These are phyloP conservation scores for Steinernema feltiae DNA, from an alignment of 1,140 invertebrate species.

Conservation along the genomic window DNA sequence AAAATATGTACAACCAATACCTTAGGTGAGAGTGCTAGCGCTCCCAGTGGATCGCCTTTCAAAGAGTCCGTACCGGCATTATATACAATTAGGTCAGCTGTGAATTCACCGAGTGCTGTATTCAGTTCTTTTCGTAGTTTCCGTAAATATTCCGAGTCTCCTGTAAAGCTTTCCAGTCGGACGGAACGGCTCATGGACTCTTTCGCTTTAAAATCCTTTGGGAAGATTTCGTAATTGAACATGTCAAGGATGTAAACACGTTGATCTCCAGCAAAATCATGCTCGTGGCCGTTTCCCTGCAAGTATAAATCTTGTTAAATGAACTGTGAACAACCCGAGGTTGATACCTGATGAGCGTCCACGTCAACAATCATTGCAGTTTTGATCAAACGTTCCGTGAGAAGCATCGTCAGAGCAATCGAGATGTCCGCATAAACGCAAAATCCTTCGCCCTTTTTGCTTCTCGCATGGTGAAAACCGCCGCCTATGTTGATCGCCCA, in stretches of 20 bases:
- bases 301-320: slow-evolving; percentile 11
- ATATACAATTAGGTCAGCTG: slow-evolving; percentile 74
- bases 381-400: slow-evolving; percentile 63
- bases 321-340: slow-evolving; percentile 5
- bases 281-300: slow-evolving; percentile 77
- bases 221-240: slow-evolving; percentile 76
- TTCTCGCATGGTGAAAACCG: slow-evolving; percentile 67
- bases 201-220: slow-evolving; percentile 71
- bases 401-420: slow-evolving; percentile 68
- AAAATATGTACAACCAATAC: slow-evolving; percentile 51
- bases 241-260: slow-evolving; percentile 77
- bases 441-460: slow-evolving; percentile 70
- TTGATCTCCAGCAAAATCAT: slow-evolving; percentile 69
- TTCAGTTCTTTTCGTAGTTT: slow-evolving; percentile 66
- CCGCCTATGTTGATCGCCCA: slow-evolving; percentile 86
- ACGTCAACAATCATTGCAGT: slow-evolving; percentile 79
- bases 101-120: slow-evolving; percentile 69
- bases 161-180: slow-evolving; percentile 66
- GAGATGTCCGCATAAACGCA: slow-evolving; percentile 83
- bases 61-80: slow-evolving; percentile 82
- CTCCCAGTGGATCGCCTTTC: slow-evolving; percentile 71
- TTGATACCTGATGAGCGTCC: slow-evolving; percentile 72
- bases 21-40: slow-evolving; percentile 65
- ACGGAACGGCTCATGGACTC: slow-evolving; percentile 70
- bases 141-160: slow-evolving; percentile 70